These are phyloP conservation scores for Epinotia demarniana DNA, from an alignment of 2,888 invertebrate genomes.

Conservation along the genomic window DNA sequence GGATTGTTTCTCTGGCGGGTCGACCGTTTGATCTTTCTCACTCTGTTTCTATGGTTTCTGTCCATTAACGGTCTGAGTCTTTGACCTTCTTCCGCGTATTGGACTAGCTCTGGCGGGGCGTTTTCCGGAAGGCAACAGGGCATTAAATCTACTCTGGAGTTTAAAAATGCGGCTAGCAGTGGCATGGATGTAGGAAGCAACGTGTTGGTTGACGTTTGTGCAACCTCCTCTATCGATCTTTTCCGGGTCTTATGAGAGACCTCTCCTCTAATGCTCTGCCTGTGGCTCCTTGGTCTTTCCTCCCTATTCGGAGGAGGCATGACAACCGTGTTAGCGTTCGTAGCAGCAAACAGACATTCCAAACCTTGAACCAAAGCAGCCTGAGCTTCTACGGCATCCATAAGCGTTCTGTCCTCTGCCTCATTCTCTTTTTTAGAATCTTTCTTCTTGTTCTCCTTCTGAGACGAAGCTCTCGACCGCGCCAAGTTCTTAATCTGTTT, in stretches of 20 bases:
- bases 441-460: slow-evolving; percentile 83
- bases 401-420: slow-evolving; percentile 73
- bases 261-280: slow-evolving; percentile 77
- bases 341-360: slow-evolving; percentile 81
- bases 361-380: slow-evolving; percentile 84
- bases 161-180: slow-evolving; percentile 86
- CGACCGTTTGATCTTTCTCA: slow-evolving; percentile 84
- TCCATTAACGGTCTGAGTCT: slow-evolving; percentile 79
- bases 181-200: slow-evolving; percentile 86
- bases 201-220: slow-evolving; percentile 87
- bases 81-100: slow-evolving; percentile 68
- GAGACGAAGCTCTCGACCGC: slow-evolving; percentile 83
- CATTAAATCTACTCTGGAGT: slow-evolving; percentile 84
- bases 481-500: slow-evolving; percentile 86
- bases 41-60: slow-evolving; percentile 79
- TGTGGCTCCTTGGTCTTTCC: slow-evolving; percentile 69
- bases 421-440: slow-evolving; percentile 79
- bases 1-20: slow-evolving; percentile 79
- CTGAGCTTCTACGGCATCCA: slow-evolving; percentile 82
- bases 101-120: slow-evolving; percentile 61
- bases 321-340: slow-evolving; percentile 79
- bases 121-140: slow-evolving; percentile 73
- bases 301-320: slow-evolving; percentile 78
- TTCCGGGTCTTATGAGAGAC: slow-evolving; percentile 76
- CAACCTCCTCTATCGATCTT: slow-evolving; percentile 85